Conservation (phyloP, 2,797 vertebrate genomes). For the Nasua narica region DNA sequence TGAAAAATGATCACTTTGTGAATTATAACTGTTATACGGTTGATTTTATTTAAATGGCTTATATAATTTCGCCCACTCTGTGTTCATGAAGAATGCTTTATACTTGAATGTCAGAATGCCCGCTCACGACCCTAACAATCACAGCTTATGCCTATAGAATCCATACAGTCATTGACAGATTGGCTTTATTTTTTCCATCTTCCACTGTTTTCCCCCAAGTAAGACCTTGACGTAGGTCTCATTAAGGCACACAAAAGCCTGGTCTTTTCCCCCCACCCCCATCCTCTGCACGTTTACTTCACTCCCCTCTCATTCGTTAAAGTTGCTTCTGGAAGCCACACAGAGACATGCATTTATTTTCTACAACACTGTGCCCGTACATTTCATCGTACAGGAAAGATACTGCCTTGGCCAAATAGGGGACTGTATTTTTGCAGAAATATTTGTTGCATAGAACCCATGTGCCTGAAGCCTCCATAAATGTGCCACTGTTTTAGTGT, state of each 20-base stretch:
- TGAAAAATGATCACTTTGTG: slow-evolving; percentile 67
- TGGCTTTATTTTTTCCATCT: slow-evolving; percentile 29
- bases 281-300: background rate
- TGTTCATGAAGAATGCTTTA: slow-evolving; percentile 52
- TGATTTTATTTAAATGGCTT: slow-evolving; percentile 74
- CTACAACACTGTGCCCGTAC: background rate
- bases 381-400: background rate
- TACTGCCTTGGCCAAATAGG: background rate
- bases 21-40: slow-evolving; percentile 56
- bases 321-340: background rate
- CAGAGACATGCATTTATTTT: background rate
- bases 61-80: slow-evolving; percentile 59
- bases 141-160: background rate
- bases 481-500: background rate
- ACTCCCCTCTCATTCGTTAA: background rate
- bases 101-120: slow-evolving; percentile 11
- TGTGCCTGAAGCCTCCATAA: background rate
- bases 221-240: slow-evolving; percentile 44
- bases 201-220: background rate
- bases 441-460: background rate
- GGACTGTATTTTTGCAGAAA: background rate
- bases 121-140: slow-evolving; percentile 31
- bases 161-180: background rate
- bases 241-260: slow-evolving; percentile 39
- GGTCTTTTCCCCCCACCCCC: background rate